phyloP scores from a whole-genome alignment of 2,113 vertebrate genomes.

The Sciurus niger region DNA sequence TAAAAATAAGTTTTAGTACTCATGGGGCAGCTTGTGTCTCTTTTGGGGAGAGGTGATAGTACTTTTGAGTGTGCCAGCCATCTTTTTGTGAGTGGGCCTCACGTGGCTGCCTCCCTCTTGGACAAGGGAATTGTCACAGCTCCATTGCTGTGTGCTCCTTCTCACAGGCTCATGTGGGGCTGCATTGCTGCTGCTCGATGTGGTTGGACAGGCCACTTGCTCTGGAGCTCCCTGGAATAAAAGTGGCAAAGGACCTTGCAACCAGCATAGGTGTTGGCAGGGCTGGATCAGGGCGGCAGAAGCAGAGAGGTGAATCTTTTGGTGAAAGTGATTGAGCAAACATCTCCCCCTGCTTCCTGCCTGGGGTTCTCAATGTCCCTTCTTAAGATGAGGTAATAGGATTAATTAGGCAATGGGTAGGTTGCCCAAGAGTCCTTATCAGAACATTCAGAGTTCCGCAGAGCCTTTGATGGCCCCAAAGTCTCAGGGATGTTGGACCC shows the following conservation, averaged over 20 bases:
- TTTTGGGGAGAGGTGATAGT: background rate
- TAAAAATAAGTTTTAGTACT: conserved; percentile 60
- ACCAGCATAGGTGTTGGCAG: background rate
- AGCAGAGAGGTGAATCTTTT: conserved; percentile 37
- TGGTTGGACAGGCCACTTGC: background rate
- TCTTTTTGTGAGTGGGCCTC: background rate
- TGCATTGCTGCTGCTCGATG: background rate
- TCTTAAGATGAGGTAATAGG: conserved; percentile 20
- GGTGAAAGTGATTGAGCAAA: conserved; percentile 46
- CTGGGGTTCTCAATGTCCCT: background rate
- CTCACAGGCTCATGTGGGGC: background rate
- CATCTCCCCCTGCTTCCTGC: background rate
- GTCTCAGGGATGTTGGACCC: background rate
- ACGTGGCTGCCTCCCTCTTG: background rate
- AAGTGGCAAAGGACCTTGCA: background rate
- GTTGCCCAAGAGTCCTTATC: background rate
- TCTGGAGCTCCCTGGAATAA: background rate
- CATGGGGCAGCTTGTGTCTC: conserved; percentile 17
- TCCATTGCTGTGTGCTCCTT: background rate
- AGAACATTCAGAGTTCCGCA: background rate
- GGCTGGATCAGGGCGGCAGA: background rate
- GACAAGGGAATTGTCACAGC: background rate
- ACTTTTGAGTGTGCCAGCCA: background rate
- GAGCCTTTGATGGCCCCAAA: background rate
- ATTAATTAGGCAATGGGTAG: background rate